phyloP scores from a whole-genome alignment of 2,113 vertebrate genomes.

The Halichoerus grypus region DNA sequence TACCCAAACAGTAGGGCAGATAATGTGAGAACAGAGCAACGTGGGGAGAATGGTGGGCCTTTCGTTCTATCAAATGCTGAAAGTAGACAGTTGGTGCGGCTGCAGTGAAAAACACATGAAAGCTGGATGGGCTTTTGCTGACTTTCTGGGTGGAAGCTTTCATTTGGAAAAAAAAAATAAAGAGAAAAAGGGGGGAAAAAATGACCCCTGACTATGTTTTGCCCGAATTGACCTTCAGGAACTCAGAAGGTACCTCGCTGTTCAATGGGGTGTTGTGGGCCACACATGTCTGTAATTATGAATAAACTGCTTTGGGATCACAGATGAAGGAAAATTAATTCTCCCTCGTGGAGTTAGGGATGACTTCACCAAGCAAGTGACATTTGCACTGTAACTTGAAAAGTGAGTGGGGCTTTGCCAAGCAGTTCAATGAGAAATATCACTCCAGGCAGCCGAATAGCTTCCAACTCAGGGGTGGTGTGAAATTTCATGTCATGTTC shows the following conservation, averaged over 20 bases:
- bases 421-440: background rate
- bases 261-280: rapidly evolving
- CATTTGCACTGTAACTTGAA: background rate
- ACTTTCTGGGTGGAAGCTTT: background rate
- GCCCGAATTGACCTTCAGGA: background rate
- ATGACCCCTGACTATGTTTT: background rate
- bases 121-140: background rate
- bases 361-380: background rate
- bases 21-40: background rate
- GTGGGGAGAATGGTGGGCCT: rapidly evolving
- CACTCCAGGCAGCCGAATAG: background rate
- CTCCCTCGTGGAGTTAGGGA: background rate
- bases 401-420: background rate
- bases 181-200: background rate
- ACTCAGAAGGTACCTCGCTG: background rate
- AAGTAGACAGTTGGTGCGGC: rapidly evolving
- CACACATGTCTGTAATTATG: rapidly evolving
- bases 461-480: too few relatives aligned
- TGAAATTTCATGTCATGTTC: too few relatives aligned
- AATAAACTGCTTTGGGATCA: too few relatives aligned
- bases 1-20: background rate
- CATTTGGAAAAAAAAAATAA: too few relatives aligned
- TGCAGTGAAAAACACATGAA: too few relatives aligned
- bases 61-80: background rate
- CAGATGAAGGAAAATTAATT: background rate